Conservation (phyloP, 2,113 vertebrate species). For the Oceanites oceanicus region DNA sequence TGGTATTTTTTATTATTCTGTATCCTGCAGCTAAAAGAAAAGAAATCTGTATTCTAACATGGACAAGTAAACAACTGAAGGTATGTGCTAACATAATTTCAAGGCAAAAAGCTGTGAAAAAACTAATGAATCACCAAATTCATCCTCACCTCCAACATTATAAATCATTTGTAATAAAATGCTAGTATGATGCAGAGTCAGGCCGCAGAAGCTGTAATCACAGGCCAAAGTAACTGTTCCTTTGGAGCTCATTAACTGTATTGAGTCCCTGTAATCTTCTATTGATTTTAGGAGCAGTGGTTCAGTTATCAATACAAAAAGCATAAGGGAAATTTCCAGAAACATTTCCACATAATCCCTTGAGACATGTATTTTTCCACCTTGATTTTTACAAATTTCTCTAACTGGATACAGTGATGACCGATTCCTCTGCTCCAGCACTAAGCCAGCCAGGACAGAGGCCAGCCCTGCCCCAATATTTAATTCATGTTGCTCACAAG, state of each 20-base stretch:
- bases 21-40: not conserved
- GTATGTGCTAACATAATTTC: not conserved
- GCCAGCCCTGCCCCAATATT: not conserved
- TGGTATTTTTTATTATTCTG: not conserved
- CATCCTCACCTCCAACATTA: not conserved
- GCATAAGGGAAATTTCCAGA: not conserved
- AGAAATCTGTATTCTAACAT: not conserved
- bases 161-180: not conserved
- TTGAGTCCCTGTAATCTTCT: not conserved
- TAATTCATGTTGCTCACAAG: not conserved
- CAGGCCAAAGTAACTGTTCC: not conserved
- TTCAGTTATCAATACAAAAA: not conserved
- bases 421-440: not conserved
- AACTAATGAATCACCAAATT: not conserved
- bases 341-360: not conserved
- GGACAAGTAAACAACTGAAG: not conserved
- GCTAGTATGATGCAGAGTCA: not conserved
- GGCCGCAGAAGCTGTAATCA: not conserved
- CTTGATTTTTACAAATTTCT: not conserved
- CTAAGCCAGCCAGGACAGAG: not conserved
- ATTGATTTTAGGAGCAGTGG: not conserved
- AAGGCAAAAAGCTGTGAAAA: not conserved
- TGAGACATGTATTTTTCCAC: not conserved
- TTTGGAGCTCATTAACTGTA: conserved; percentile 17
- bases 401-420: not conserved